These are phyloP conservation scores for Nematopogon swammerdamellus DNA, from an alignment of 2,888 invertebrate genomes.

Conservation along the genomic window DNA sequence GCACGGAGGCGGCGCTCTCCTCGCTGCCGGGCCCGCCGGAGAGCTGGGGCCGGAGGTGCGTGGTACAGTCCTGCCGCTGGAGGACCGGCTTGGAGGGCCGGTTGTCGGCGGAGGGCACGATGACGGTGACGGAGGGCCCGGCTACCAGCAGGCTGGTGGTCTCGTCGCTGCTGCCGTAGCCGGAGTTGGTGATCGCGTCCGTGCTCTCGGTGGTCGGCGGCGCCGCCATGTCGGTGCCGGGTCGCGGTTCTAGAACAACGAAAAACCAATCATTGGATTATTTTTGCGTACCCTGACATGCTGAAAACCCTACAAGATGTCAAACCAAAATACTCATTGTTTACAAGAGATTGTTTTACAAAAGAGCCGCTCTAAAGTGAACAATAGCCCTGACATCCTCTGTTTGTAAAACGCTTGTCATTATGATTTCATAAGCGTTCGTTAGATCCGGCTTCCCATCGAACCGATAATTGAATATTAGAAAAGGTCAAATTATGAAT, in stretches of 20 bases:
- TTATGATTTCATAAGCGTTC: slow-evolving; percentile 2
- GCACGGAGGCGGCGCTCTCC: slow-evolving; percentile 62
- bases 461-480: slow-evolving; percentile 4
- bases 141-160: slow-evolving; percentile 75
- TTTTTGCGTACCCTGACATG: no score
- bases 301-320: no score
- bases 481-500: slow-evolving; percentile 3
- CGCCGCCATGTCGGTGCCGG: slow-evolving; percentile 42
- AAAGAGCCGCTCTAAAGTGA: no score
- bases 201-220: slow-evolving; percentile 48
- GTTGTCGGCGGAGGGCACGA: slow-evolving; percentile 45
- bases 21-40: slow-evolving; percentile 75
- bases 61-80: slow-evolving; percentile 84
- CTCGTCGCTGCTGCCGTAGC: slow-evolving; percentile 76
- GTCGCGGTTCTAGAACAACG: slow-evolving; percentile 33
- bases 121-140: slow-evolving; percentile 55
- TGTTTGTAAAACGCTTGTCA: no score
- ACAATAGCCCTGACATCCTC: no score
- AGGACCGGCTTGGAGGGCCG: slow-evolving; percentile 71
- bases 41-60: slow-evolving; percentile 68
- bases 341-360: neutral
- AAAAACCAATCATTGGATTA: slow-evolving; percentile 15
- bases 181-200: slow-evolving; percentile 59
- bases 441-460: neutral
- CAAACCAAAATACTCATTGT: neutral